Conservation (phyloP, 2,113 vertebrate genomes). For the Micronycteris hirsuta region DNA sequence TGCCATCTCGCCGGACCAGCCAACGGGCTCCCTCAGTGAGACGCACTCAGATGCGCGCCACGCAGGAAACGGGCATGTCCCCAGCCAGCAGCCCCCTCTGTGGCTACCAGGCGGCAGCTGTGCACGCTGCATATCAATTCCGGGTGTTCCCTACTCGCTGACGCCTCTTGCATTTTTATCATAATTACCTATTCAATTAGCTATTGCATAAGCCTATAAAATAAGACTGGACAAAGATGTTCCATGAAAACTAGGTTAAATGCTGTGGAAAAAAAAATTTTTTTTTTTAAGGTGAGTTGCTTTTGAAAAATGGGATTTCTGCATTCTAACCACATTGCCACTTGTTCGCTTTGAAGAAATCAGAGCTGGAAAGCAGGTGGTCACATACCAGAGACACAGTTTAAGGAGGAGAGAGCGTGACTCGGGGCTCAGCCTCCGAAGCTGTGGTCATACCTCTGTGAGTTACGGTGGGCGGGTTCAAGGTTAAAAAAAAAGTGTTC, state of each 20-base stretch:
- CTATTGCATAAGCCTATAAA: neutral
- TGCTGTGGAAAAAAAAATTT: neutral
- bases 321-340: neutral
- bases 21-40: neutral
- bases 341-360: neutral
- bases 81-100: neutral
- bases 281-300: neutral
- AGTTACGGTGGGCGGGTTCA: neutral
- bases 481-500: neutral
- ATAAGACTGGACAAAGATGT: neutral
- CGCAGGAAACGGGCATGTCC: neutral
- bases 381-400: neutral
- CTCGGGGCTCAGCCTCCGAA: neutral
- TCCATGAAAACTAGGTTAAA: neutral
- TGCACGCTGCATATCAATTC: fast-evolving
- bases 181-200: neutral
- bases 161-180: neutral
- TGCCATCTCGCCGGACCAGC: neutral
- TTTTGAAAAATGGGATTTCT: neutral
- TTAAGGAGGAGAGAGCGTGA: neutral
- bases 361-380: neutral
- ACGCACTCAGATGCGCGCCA: fast-evolving
- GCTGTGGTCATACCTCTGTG: neutral
- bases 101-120: too few species aligned
- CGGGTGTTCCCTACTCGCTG: neutral